phyloP scores from a whole-genome alignment of 2,113 vertebrate genomes.

The Chamaea fasciata region DNA sequence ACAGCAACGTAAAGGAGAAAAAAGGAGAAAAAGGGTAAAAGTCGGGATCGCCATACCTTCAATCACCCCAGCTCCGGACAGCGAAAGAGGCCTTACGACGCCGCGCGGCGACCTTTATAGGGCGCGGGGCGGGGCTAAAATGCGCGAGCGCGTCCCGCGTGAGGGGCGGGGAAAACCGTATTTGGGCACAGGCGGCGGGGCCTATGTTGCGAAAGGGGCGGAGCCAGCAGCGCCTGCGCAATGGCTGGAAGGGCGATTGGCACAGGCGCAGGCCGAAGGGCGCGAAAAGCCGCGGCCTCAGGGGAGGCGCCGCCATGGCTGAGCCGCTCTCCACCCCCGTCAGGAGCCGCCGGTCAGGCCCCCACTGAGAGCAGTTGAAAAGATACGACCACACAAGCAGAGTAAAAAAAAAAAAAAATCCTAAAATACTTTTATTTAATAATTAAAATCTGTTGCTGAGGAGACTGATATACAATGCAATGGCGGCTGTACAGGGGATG shows the following conservation, averaged over 20 bases:
- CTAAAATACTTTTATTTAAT: conserved; percentile 90
- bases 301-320: neutral
- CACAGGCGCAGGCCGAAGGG: neutral
- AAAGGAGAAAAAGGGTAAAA: fast-evolving
- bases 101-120: fast-evolving
- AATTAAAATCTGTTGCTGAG: conserved; percentile 84
- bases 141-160: fast-evolving
- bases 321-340: fast-evolving
- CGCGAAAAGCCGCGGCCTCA: neutral
- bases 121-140: fast-evolving
- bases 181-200: fast-evolving
- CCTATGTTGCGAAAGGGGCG: fast-evolving
- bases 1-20: fast-evolving
- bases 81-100: fast-evolving
- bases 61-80: fast-evolving
- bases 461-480: conserved; percentile 87
- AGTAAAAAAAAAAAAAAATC: conserved; percentile 73
- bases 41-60: fast-evolving
- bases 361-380: fast-evolving
- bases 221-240: fast-evolving
- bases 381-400: neutral
- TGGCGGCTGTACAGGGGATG: conserved; percentile 77
- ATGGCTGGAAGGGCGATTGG: fast-evolving
- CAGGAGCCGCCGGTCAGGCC: no score
- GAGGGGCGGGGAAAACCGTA: fast-evolving